Percentiles rank a stretch among this genome's conserved stretches.
Conservation (phyloP, 2,113 vertebrate species). For the Urocynchramus pylzowi region DNA sequence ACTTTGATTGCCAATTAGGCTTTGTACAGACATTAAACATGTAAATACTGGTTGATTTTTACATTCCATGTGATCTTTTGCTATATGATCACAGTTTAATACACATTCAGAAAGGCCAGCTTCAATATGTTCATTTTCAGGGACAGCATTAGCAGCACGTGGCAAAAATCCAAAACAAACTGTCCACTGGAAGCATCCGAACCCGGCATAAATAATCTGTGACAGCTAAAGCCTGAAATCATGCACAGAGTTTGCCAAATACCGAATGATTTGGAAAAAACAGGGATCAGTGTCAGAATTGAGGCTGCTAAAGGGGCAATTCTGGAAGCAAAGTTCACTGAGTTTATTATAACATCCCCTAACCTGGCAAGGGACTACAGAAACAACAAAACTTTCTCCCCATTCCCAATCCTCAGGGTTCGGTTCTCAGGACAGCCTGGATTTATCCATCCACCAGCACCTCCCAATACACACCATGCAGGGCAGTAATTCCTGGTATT, state of each 20-base stretch:
- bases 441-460: neutral
- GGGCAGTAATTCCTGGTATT: neutral
- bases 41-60: neutral
- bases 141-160: accelerated
- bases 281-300: neutral
- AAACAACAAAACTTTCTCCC: neutral
- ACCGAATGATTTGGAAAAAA: neutral
- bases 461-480: accelerated
- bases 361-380: neutral
- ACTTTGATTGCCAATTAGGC: neutral
- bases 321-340: conserved; percentile 47
- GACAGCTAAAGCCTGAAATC: conserved; percentile 18
- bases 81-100: neutral
- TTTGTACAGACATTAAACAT: neutral
- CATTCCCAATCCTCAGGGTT: neutral
- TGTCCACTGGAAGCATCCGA: neutral
- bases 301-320: conserved; percentile 17
- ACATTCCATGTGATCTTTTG: neutral
- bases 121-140: neutral
- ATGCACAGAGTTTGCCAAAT: neutral
- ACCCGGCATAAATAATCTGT: neutral
- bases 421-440: neutral
- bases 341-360: neutral
- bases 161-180: conserved; percentile 23
- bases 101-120: neutral